phyloP scores from a whole-genome alignment of 2,888 invertebrate genomes.

The Corbicula japonica region DNA sequence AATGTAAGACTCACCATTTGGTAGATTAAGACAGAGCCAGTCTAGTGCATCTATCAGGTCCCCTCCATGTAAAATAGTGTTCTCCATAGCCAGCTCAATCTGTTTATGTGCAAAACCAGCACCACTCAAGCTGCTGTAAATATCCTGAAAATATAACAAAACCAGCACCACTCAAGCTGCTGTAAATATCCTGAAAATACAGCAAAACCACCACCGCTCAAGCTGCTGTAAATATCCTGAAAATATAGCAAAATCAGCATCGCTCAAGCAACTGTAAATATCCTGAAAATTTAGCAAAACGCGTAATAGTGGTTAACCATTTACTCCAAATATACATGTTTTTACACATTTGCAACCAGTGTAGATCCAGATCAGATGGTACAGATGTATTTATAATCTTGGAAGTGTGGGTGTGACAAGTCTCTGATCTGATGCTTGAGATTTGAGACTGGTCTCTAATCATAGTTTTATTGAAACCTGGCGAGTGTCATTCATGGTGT shows the following conservation, averaged over 20 bases:
- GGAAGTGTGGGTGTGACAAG: too few species aligned
- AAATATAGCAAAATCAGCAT: conserved; percentile 83
- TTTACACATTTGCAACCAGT: too few species aligned
- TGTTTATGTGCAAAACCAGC: conserved; percentile 84
- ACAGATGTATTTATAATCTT: too few species aligned
- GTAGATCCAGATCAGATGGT: too few species aligned
- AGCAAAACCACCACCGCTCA: conserved; percentile 82
- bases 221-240: conserved; percentile 83
- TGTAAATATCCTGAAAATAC: conserved; percentile 84
- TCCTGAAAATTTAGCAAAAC: too few species aligned
- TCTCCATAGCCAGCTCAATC: conserved; percentile 83
- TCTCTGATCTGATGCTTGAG: too few species aligned
- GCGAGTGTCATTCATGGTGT: too few species aligned
- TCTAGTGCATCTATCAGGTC: conserved; percentile 85
- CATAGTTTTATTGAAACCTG: too few species aligned
- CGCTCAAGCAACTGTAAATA: conserved; percentile 80
- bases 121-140: conserved; percentile 80
- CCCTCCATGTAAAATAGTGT: conserved; percentile 82
- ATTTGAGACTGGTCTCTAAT: too few species aligned
- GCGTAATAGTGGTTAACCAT: too few species aligned
- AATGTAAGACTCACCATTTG: conserved; percentile 78
- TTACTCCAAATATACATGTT: too few species aligned
- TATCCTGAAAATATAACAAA: conserved; percentile 84
- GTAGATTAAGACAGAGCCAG: conserved; percentile 85
- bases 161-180: conserved; percentile 79